Base-by-base conservation (phyloP, 2,113 vertebrate genomes). In the Setophaga coronata region DNA sequence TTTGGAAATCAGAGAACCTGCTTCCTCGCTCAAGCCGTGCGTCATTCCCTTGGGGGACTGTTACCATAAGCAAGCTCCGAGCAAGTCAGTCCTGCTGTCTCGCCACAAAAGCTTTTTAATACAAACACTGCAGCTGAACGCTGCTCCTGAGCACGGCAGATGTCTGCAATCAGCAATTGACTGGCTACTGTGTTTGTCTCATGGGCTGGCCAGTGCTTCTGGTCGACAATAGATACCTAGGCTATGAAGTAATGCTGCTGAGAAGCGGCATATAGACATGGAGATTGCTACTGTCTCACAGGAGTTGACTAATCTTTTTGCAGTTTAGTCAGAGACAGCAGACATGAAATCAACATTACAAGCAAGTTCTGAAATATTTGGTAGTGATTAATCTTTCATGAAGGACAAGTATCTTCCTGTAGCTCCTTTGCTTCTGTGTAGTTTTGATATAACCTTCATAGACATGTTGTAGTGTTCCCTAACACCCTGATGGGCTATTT, bases 1-100 rank as follows among this genome's bases (percentile, higher is more conserved):
- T 95, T 97, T 97, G 89, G 64, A 97, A 83, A 96, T 98, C 92
- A 97, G 91, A 94, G 94, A 95, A 96, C 73, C 82, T 56, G 78
- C 69, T 97, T 98, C 93, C 96, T 96, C 82, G 92, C 72, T 89
- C 65, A 47, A 97, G 90, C 72, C 1, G 0, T 96, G 91, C 6
- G 67, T 97, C 97, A 97, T 95, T 96, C 94, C 96, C 97, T 96
- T 96, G 51, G 71, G 97, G 96, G 82, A 93, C 91, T 48, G 91
- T 95, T 95, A 95, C 82, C 18, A 40, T 43, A 88, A 94, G 64
- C 71, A 57, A 54, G 90, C 82, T 92, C 74, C 2, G 10, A 95
- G 90, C 36, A 4, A 97, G 91, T 92, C 95, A 82, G 71, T 66
- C 93, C 88, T 94, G 71, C 95, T 93, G 95, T 95, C 94, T 93